Base-by-base conservation (phyloP, 1,140 invertebrate species). In the Brachionus paranguensis region DNA sequence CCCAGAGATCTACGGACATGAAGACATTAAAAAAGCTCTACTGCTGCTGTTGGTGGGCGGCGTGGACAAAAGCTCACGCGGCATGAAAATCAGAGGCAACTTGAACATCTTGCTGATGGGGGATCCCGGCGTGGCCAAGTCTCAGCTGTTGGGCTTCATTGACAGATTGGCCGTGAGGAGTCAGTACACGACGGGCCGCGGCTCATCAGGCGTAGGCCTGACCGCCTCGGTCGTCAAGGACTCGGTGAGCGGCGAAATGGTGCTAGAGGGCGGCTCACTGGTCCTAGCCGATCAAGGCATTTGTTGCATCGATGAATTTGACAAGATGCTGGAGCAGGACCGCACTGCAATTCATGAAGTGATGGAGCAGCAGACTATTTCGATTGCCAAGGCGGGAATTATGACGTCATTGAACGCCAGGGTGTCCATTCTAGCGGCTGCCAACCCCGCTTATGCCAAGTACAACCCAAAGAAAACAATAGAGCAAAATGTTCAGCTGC, bases 281-380 rank as follows among this genome's bases (percentile, higher is more conserved):
- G 97, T 99, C 10, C 88, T 99, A 65, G 97, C 97, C n/a, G 98
- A 99, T 91, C 93, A 96, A 87, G 92, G 98, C 24, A 94, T 99
- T 45, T 99, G 97, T 88, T 99, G 97, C 88, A 99, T 99, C 89
- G 97, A 99, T 88, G 98, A 99, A 90, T 99, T 99, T 90, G 98
- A 99, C 89, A 99, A 99, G 91, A 98, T 98, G 96, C 93, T 95
- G 8, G 96, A 98, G 78, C 87, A 89, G 12, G 96, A 98, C 45
- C 92, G 97, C 86, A 98, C 96, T 0, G 95, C 97, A 55, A 99
- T 99, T 86, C 98, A 99, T 88, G 98, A 99, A 91, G 91, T 91
- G 5, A 99, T 99, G 98, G 98, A 99, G 91, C 98, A 99, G 87
- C 98, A 99, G 90, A 99, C 98, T 1, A 98, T 99, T 85, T 98